Conservation (phyloP, 2,797 vertebrate genomes). For the Schizopygopsis pylzovi region DNA sequence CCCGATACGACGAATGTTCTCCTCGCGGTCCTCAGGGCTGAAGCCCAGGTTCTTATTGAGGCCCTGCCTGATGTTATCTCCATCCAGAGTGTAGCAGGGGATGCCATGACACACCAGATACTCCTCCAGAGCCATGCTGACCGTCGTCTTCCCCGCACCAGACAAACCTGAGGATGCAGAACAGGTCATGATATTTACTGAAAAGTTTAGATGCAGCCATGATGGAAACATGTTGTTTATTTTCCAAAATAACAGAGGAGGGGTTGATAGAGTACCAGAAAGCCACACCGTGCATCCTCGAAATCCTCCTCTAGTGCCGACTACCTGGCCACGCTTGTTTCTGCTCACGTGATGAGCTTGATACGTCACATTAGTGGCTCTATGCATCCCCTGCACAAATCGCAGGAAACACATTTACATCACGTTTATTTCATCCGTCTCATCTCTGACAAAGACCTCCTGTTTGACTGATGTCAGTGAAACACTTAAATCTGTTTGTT, state of each 20-base stretch:
- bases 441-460: not conserved
- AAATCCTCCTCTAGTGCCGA: slow-evolving; percentile 96
- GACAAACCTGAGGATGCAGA: slow-evolving; percentile 83
- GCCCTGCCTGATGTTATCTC: slow-evolving; percentile 98
- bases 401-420: slow-evolving; percentile 11
- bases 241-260: not conserved
- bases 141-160: slow-evolving; percentile 98
- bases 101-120: slow-evolving; percentile 97
- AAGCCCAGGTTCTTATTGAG: slow-evolving; percentile 98
- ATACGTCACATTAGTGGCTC: slow-evolving; percentile 98
- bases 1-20: slow-evolving; percentile 96
- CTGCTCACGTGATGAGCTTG: slow-evolving; percentile 98
- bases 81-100: slow-evolving; percentile 95
- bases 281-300: slow-evolving; percentile 98
- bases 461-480: too few species aligned
- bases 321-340: slow-evolving; percentile 96
- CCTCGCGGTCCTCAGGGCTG: slow-evolving; percentile 94
- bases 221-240: not conserved
- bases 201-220: not conserved
- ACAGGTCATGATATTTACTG: not conserved
- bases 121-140: slow-evolving; percentile 98
- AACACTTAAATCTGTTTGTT: not conserved
- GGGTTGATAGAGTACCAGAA: slow-evolving; percentile 79
- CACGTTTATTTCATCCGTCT: not conserved
- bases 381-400: slow-evolving; percentile 89